Conservation (phyloP, 2,113 vertebrate species). For the Podarcis raffonei region DNA sequence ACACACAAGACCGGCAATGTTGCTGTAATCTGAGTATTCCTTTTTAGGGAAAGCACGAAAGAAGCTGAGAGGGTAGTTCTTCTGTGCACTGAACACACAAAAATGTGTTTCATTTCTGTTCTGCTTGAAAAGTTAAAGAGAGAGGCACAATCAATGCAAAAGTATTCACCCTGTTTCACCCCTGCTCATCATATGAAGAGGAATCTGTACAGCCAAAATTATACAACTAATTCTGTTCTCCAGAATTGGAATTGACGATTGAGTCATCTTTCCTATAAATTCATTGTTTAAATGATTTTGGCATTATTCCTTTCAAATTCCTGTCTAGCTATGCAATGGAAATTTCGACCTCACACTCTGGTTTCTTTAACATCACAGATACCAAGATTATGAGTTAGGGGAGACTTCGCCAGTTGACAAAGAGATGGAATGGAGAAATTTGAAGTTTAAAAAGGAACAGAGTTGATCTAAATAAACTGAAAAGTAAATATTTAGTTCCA, state of each 20-base stretch:
- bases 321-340: slow-evolving; percentile 79
- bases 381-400: slow-evolving; percentile 70
- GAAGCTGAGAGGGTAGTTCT: slow-evolving; percentile 38
- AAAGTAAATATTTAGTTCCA: slow-evolving; percentile 74
- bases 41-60: slow-evolving; percentile 34
- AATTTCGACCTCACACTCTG: slow-evolving; percentile 77
- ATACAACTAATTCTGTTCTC: slow-evolving; percentile 71
- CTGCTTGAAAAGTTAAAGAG: slow-evolving; percentile 20
- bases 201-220: slow-evolving; percentile 57
- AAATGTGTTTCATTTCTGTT: slow-evolving; percentile 16
- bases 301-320: slow-evolving; percentile 80
- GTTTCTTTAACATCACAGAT: slow-evolving; percentile 79
- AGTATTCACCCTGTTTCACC: slow-evolving; percentile 47
- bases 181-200: slow-evolving; percentile 10
- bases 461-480: slow-evolving; percentile 65
- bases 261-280: slow-evolving; percentile 83
- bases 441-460: slow-evolving; percentile 63
- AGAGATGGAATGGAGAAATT: slow-evolving; percentile 61
- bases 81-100: background rate
- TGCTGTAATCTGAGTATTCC: slow-evolving; percentile 11
- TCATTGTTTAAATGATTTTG: slow-evolving; percentile 80
- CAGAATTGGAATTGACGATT: slow-evolving; percentile 74
- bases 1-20: background rate
- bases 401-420: slow-evolving; percentile 62
- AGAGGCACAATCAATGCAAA: slow-evolving; percentile 32